Conservation (phyloP, 1,140 invertebrate genomes). For the Riptortus pedestris region DNA sequence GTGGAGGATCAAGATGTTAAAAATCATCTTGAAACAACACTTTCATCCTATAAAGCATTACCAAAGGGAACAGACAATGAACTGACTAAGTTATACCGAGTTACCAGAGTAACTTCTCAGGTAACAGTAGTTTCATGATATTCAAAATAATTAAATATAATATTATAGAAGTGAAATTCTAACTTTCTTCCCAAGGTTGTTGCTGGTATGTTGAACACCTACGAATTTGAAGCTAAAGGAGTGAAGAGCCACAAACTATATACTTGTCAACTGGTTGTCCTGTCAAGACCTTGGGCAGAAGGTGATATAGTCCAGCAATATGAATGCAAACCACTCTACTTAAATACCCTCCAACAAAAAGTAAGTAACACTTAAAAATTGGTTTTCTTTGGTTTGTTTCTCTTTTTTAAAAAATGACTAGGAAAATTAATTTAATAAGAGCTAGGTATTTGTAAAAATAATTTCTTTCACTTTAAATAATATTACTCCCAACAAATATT, state of each 20-base stretch:
- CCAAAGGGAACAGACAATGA: neutral
- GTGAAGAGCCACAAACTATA: neutral
- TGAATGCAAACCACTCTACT: neutral
- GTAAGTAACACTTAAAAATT: too few relatives aligned
- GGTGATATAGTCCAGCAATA: neutral
- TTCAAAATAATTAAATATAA: neutral
- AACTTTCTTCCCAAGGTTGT: neutral
- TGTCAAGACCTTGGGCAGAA: neutral
- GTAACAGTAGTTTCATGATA: neutral
- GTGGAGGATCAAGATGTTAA: neutral
- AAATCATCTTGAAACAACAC: neutral
- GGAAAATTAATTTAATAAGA: too few relatives aligned
- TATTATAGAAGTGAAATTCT: neutral
- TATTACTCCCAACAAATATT: too few relatives aligned
- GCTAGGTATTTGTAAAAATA: too few relatives aligned
- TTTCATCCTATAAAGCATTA: neutral
- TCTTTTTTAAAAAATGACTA: too few relatives aligned
- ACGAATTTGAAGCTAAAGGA: neutral
- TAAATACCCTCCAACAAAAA: too few relatives aligned
- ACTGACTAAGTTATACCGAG: neutral
- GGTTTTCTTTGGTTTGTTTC: too few relatives aligned
- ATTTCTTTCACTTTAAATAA: too few relatives aligned
- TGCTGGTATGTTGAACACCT: neutral
- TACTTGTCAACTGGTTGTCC: neutral
- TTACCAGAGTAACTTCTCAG: neutral